Evolutionary conservation across 2,113 vertebrate genomes (phyloP).

Genomic region (Manacus vitellinus): DNA sequence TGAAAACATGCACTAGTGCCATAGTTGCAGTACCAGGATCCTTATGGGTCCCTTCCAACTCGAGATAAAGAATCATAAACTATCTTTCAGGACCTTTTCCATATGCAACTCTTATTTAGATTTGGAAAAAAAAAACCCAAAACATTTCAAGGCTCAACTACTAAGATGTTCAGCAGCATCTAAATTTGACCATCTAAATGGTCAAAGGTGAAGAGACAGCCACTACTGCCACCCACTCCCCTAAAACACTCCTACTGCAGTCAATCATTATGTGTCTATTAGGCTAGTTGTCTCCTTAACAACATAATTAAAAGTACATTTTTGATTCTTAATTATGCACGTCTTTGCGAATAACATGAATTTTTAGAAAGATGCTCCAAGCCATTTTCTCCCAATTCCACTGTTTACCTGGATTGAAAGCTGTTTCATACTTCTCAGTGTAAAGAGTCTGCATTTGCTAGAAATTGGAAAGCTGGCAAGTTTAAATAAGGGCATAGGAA

Average conservation of each 20-base stretch:
- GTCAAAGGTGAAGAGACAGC: neutral
- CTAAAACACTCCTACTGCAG: neutral
- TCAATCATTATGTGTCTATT: neutral
- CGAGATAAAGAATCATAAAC: neutral
- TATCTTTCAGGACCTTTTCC: neutral
- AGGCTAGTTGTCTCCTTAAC: neutral
- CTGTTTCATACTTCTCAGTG: neutral
- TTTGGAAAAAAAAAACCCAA: neutral
- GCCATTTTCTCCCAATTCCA: neutral
- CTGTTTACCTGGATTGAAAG: neutral
- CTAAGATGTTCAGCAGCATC: neutral
- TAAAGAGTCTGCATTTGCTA: neutral
- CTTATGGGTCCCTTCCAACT: neutral
- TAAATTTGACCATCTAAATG: neutral
- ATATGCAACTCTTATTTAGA: neutral
- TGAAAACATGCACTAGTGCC: neutral
- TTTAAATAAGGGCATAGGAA: neutral
- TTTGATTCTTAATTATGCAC: neutral
- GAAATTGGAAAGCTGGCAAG: neutral
- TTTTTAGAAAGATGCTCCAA: neutral
- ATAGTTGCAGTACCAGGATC: fast-evolving
- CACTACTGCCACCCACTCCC: neutral
- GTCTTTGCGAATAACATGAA: neutral
- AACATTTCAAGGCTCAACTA: neutral
- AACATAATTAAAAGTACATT: neutral